Evolutionary conservation across 2,797 vertebrate species (phyloP), one percentile per base, ranked within the genome.

Genomic region (Hybognathus amarus): DNA sequence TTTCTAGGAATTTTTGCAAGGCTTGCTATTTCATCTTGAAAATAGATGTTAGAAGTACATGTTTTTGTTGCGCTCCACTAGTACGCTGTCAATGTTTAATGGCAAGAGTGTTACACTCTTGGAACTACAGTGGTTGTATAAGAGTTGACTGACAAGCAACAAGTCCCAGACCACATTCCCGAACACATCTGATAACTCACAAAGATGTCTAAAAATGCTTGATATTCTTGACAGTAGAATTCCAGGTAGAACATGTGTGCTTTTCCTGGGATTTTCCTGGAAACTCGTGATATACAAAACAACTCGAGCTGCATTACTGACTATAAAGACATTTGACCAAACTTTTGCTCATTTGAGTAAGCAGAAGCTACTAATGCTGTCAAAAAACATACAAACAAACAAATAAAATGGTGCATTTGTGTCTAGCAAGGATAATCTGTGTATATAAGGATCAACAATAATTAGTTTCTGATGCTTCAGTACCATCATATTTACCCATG

Each of bases 151-250:
- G 78, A 59, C 78, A 80, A 67, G 24, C 11, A 38, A n/a, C 38
- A 47, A 2, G 18, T 68, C 77, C 77, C 47, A 50, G 13, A 40
- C 77, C 77, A 47, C 68, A 63, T 81, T 73, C 79, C 56, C 36
- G 56, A 47, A n/a, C 20, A 63, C 68, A 73, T 74, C 22, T 64
- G 69, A 77, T 17, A 80, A 47, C 70, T 73, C 27, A 13, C 24
- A 73, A 63, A 63, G 56, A 71, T 24, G 27, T 73, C 56, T 33
- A 36, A 64, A 38, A 64, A 74, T 17, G 30, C 15, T 40, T 40
- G 64, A 79, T 54, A 54, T 20, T 24, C 27, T 71, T 81, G 69
- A 81, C 69, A 74, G 40, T 27, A 33, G 69, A 63, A 64, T 73
- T 81, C 79, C 69, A 73, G 69, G 68, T 33, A 73, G 68, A 64